These are phyloP conservation scores for Homarus americanus DNA, from an alignment of 1,140 invertebrate species.

Conservation along the genomic window DNA sequence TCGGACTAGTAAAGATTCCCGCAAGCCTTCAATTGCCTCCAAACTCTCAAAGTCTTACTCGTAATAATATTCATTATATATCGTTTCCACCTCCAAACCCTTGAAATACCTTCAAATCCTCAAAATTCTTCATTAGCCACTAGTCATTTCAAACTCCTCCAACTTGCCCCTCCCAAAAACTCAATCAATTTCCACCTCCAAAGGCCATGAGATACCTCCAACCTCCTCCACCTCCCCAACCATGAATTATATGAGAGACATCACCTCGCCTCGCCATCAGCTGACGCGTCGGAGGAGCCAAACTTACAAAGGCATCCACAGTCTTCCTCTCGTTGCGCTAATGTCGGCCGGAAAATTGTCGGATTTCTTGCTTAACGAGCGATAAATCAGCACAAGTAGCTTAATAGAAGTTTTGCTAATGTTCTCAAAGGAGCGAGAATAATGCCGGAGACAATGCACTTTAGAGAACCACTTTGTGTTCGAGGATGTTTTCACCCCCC, in stretches of 20 bases:
- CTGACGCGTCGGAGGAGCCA: neutral
- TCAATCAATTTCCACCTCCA: too few relatives aligned
- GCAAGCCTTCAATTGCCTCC: too few relatives aligned
- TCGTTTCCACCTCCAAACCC: too few relatives aligned
- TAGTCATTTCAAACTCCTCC: too few relatives aligned
- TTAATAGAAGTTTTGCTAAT: conserved; percentile 52
- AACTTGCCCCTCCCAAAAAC: too few relatives aligned
- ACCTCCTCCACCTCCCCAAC: neutral
- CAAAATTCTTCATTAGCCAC: too few relatives aligned
- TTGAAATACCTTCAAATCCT: too few relatives aligned
- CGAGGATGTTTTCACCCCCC: neutral
- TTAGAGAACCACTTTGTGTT: conserved; percentile 25
- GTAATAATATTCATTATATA: too few relatives aligned
- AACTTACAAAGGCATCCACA: conserved; percentile 9
- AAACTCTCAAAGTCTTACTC: too few relatives aligned
- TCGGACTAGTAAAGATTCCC: too few relatives aligned
- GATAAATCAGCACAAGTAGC: conserved; percentile 55
- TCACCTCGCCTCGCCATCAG: neutral
- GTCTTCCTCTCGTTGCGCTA: conserved; percentile 7
- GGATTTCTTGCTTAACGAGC: conserved; percentile 65
- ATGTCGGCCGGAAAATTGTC: conserved; percentile 50
- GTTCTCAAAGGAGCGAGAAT: conserved; percentile 14
- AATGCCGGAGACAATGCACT: neutral
- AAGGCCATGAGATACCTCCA: too few relatives aligned
- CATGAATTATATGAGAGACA: conserved; percentile 9